Evolutionary conservation across 2,113 vertebrate species (phyloP).

Genomic region (Carettochelys insculpta): DNA sequence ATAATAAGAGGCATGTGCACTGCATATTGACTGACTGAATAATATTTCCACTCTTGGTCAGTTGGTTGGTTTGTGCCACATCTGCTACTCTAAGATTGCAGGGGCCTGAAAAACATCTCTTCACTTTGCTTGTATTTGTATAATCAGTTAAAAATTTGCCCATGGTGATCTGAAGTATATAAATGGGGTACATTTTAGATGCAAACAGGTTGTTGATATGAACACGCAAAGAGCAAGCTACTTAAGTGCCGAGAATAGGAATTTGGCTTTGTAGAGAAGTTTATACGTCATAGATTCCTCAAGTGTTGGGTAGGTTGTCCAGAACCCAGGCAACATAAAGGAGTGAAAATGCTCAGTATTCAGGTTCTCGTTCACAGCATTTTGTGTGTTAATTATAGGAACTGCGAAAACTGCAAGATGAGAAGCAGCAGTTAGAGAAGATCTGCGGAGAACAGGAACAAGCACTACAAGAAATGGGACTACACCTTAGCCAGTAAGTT

Average conservation of each 20-base stretch:
- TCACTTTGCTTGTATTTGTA: background rate
- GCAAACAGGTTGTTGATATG: background rate
- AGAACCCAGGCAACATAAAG: accelerated
- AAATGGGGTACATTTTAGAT: background rate
- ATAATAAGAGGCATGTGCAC: background rate
- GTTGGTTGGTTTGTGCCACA: background rate
- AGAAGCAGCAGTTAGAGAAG: constrained; percentile 91
- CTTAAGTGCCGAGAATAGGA: background rate
- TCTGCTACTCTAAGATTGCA: background rate
- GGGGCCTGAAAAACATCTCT: background rate
- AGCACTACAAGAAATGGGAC: constrained; percentile 97
- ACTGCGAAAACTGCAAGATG: constrained; percentile 85
- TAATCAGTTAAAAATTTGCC: background rate
- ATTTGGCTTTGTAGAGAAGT: background rate
- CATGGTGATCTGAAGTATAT: background rate
- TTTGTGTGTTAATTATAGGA: constrained; percentile 78
- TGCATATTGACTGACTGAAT: background rate
- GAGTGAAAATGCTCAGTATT: background rate
- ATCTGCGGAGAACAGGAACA: constrained; percentile 92
- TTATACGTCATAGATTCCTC: background rate
- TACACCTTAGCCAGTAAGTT: constrained; percentile 96
- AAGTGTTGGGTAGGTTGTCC: background rate
- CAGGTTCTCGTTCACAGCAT: background rate
- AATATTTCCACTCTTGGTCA: background rate
- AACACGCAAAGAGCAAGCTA: background rate